These are phyloP conservation scores for Hypotaenidia okinawae DNA, from an alignment of 2,797 vertebrate genomes.

Conservation along the genomic window DNA sequence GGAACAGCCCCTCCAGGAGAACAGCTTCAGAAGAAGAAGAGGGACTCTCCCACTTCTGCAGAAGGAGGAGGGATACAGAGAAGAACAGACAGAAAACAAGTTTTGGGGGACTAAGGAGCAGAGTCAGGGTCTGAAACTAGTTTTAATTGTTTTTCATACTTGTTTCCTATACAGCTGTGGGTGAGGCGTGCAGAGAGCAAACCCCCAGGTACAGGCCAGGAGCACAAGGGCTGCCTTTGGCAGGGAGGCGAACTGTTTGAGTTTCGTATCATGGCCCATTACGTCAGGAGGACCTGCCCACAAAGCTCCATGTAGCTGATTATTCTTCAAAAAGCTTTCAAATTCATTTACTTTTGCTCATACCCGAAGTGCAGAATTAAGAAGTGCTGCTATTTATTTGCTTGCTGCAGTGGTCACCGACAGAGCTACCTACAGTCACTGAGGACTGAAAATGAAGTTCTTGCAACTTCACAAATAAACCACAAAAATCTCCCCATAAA, in stretches of 20 bases:
- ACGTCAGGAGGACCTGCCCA: not conserved
- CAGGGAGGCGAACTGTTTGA: not conserved
- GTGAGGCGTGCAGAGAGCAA: not conserved
- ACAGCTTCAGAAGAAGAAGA: not conserved
- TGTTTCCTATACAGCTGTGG: not conserved
- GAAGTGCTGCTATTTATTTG: not conserved
- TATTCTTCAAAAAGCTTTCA: not conserved
- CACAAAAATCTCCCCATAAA: conserved; percentile 1
- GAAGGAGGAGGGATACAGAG: not conserved
- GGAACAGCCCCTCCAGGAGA: not conserved
- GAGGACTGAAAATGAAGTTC: not conserved
- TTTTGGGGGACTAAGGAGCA: not conserved
- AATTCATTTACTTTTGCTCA: not conserved
- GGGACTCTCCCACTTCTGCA: not conserved
- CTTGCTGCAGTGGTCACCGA: not conserved
- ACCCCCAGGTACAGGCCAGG: not conserved
- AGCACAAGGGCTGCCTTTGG: not conserved
- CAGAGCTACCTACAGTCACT: not conserved
- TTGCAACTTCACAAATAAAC: not conserved
- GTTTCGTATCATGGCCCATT: not conserved
- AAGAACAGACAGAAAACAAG: not conserved
- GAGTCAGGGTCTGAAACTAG: not conserved
- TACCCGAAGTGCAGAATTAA: not conserved
- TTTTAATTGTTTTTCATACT: not conserved
- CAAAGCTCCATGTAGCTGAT: rapidly evolving